Evolutionary conservation across 2,797 vertebrate genomes (phyloP).

Genomic region (Lagocephalus sceleratus): DNA sequence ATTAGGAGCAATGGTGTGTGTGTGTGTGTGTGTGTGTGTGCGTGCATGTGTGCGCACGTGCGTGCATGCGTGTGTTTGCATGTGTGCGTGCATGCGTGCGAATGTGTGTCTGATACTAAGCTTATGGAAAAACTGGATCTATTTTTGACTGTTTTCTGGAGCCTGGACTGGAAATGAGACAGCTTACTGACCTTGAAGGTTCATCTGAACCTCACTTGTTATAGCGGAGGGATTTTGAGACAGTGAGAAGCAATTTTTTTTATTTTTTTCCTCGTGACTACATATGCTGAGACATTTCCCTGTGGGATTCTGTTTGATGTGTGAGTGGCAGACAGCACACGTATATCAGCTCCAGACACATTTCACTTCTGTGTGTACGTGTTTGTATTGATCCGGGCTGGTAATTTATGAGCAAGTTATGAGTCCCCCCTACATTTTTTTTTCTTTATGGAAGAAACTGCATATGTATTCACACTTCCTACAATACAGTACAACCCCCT

Average conservation of each 20-base stretch:
- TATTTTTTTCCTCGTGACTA: constrained; percentile 69
- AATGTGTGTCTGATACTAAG: constrained; percentile 8
- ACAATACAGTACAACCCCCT: constrained; percentile 58
- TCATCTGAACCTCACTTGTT: constrained; percentile 61
- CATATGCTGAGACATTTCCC: constrained; percentile 67
- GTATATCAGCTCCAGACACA: constrained; percentile 40
- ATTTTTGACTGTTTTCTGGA: constrained; percentile 34
- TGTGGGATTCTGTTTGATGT: constrained; percentile 73
- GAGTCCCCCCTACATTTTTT: constrained; percentile 29
- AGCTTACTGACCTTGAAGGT: constrained; percentile 64
- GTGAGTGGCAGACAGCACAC: constrained; percentile 59
- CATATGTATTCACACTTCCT: constrained; percentile 22
- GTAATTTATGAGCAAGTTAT: constrained; percentile 34
- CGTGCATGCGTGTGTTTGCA: neutral
- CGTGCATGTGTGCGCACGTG: neutral
- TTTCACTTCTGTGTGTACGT: constrained; percentile 31
- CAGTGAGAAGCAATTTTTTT: constrained; percentile 53
- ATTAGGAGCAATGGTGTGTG: constrained; percentile 9
- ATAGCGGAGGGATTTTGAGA: constrained; percentile 50
- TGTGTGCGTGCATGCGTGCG: neutral
- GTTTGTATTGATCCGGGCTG: constrained; percentile 15
- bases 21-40: neutral
- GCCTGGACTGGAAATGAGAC: constrained; percentile 20
- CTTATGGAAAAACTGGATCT: constrained; percentile 15
- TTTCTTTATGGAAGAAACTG: constrained; percentile 19